Percentiles rank a stretch among this genome's conserved stretches.
These are phyloP conservation scores for Tuberolachnus salignus DNA, from an alignment of 2,888 invertebrate genomes.

Conservation along the genomic window DNA sequence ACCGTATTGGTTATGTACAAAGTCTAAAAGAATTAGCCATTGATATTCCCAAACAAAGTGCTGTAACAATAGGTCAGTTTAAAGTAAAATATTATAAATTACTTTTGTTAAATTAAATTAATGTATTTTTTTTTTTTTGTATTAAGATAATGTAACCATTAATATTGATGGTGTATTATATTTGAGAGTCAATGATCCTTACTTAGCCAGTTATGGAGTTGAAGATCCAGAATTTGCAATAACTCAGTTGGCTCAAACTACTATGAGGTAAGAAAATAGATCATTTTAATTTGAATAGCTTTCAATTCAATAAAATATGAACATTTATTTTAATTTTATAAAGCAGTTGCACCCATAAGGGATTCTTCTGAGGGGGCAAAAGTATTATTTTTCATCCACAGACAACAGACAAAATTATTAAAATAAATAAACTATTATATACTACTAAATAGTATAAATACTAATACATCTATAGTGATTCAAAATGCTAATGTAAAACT, in stretches of 20 bases:
- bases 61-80: constrained; percentile 80
- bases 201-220: constrained; percentile 95
- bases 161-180: constrained; percentile 97
- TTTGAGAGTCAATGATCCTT: constrained; percentile 90
- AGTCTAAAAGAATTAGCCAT: constrained; percentile 99
- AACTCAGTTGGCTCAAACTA: constrained; percentile 98
- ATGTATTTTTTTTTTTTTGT: constrained; percentile 42
- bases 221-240: constrained; percentile 99
- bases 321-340: too few species aligned
- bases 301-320: background rate
- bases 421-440: too few species aligned
- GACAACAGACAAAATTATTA: too few species aligned
- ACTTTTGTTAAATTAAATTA: background rate
- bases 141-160: constrained; percentile 90
- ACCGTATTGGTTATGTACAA: constrained; percentile 95
- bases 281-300: background rate
- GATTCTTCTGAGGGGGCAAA: too few species aligned
- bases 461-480: too few species aligned
- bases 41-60: constrained; percentile 98
- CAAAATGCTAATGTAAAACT: too few species aligned
- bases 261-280: constrained; percentile 76
- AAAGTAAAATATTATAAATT: background rate
- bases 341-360: too few species aligned
- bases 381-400: too few species aligned
- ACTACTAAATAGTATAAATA: too few species aligned